Percentiles rank a stretch among this genome's conserved stretches.
Evolutionary conservation across 2,113 vertebrate genomes (phyloP).

Genomic region (Mastomys coucha): DNA sequence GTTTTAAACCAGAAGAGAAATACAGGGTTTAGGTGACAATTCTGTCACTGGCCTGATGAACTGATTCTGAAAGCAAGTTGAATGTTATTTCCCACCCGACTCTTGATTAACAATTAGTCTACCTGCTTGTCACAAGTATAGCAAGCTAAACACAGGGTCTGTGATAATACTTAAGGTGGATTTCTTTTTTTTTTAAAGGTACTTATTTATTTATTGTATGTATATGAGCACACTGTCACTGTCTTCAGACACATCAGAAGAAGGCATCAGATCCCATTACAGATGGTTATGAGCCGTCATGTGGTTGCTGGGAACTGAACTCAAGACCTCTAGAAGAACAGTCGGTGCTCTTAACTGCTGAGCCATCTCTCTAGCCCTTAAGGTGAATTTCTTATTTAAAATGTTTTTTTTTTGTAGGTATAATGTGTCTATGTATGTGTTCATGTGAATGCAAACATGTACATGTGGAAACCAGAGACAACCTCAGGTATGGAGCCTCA

Average conservation of each 20-base stretch:
- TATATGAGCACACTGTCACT: too few relatives aligned
- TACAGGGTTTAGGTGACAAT: background rate
- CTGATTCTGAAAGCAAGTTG: constrained; percentile 48
- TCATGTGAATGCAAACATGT: background rate
- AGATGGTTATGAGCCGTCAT: too few relatives aligned
- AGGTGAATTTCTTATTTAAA: background rate
- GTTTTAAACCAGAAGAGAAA: background rate
- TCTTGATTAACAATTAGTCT: background rate
- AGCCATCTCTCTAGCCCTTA: background rate
- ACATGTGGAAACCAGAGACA: background rate
- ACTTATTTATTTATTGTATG: too few relatives aligned
- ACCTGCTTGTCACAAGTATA: background rate
- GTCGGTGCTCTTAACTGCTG: too few relatives aligned
- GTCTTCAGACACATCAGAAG: too few relatives aligned
- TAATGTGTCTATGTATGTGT: background rate
- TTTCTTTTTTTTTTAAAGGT: background rate
- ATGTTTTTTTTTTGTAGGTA: background rate
- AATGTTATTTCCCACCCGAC: constrained; percentile 15
- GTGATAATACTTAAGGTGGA: background rate
- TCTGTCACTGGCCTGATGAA: background rate
- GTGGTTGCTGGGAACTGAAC: too few relatives aligned
- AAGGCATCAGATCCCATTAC: too few relatives aligned
- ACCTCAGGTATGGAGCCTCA: background rate
- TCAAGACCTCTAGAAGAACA: too few relatives aligned
- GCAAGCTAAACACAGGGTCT: background rate